phyloP scores from a whole-genome alignment of 2,888 invertebrate species.

The Salpingus planirostris region DNA sequence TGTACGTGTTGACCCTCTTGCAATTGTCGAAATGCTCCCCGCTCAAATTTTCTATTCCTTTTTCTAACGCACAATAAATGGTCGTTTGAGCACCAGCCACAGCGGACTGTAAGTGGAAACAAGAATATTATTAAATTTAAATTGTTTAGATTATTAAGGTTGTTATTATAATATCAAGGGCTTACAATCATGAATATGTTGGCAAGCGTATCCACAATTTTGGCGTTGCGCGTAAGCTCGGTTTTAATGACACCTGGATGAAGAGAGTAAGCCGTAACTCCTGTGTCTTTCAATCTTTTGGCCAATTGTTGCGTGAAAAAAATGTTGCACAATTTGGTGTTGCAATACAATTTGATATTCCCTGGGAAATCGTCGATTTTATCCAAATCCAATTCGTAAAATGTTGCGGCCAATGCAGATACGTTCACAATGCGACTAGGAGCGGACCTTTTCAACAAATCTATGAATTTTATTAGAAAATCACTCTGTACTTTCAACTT shows the following conservation, averaged over 20 bases:
- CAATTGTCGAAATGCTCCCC: slow-evolving; percentile 34
- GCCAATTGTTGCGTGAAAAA: slow-evolving; percentile 34
- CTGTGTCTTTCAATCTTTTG: slow-evolving; percentile 25
- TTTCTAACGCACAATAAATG: slow-evolving; percentile 46
- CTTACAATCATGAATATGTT: slow-evolving; percentile 18
- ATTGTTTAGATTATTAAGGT: too few relatives aligned
- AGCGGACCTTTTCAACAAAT: slow-evolving; percentile 32
- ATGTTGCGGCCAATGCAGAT: slow-evolving; percentile 25
- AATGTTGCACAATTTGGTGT: slow-evolving; percentile 34
- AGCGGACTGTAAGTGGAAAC: too few relatives aligned
- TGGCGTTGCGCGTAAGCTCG: too few relatives aligned
- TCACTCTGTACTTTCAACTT: slow-evolving; percentile 12
- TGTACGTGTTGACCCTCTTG: slow-evolving; percentile 1
- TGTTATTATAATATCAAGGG: slow-evolving; percentile 25
- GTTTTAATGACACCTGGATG: slow-evolving; percentile 36
- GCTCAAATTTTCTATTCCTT: slow-evolving; percentile 26
- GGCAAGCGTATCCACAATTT: slow-evolving; percentile 15
- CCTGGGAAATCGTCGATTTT: neutral
- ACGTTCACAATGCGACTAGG: slow-evolving; percentile 34
- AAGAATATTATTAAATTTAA: too few relatives aligned
- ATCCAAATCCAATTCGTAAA: slow-evolving; percentile 20
- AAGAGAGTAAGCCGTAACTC: slow-evolving; percentile 34
- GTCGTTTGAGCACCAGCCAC: slow-evolving; percentile 74
- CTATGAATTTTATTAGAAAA: slow-evolving; percentile 19
- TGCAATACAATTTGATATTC: slow-evolving; percentile 25